Evolutionary conservation across 1,140 invertebrate species (phyloP).

Genomic region (Limonius californicus): DNA sequence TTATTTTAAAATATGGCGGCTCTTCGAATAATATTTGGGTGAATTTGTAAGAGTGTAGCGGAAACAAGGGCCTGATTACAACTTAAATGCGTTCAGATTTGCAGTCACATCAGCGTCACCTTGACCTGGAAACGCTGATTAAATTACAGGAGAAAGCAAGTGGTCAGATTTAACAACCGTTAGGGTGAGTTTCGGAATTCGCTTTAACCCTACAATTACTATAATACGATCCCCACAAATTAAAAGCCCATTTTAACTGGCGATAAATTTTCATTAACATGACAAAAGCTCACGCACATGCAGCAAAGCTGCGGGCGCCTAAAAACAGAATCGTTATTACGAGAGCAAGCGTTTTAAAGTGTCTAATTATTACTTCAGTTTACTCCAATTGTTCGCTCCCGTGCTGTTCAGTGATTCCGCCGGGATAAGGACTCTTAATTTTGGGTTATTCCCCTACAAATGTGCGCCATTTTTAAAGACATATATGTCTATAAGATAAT

Average conservation of each 20-base stretch:
- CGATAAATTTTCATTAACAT: not conserved
- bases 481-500: too few species aligned
- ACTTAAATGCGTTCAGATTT: not conserved
- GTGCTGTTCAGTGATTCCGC: too few species aligned
- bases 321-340: not conserved
- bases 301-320: not conserved
- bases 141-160: not conserved
- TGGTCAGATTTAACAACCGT: constrained; percentile 1
- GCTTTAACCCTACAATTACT: not conserved
- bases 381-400: too few species aligned
- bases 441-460: too few species aligned
- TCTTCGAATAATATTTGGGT: not conserved
- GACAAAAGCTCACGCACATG: not conserved
- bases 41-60: not conserved
- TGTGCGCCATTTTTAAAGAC: too few species aligned
- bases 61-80: not conserved
- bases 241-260: constrained; percentile 1
- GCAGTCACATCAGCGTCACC: too few species aligned
- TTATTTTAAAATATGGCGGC: not conserved
- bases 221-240: not conserved
- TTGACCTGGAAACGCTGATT: not conserved
- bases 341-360: not conserved
- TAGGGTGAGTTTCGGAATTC: not conserved
- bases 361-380: too few species aligned
- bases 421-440: too few species aligned